Evolutionary conservation across 2,888 invertebrate genomes (phyloP).

Genomic region (Rhorus exstirpatorius): DNA sequence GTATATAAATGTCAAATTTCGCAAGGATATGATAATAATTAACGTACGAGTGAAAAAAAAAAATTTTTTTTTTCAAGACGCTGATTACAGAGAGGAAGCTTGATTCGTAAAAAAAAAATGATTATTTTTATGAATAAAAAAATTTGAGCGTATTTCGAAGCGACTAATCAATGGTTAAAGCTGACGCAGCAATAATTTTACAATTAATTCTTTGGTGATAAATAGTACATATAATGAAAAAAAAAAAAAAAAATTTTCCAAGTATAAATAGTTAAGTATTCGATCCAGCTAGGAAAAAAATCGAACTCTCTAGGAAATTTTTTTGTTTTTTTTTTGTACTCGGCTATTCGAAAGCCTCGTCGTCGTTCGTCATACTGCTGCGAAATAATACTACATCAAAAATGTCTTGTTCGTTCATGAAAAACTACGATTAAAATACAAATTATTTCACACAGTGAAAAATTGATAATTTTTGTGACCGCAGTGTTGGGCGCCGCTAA

Average conservation of each 20-base stretch:
- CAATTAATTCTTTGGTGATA: slow-evolving; percentile 12
- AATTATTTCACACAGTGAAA: not conserved
- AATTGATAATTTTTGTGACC: no score
- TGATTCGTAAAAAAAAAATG: slow-evolving; percentile 20
- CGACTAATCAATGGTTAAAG: slow-evolving; percentile 23
- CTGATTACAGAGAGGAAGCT: slow-evolving; percentile 55
- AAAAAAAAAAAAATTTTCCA: not conserved
- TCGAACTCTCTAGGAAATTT: no score
- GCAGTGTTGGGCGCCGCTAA: no score
- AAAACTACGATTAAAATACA: not conserved
- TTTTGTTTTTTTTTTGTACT: slow-evolving; percentile 39
- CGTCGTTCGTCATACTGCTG: slow-evolving; percentile 36
- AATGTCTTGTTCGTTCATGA: not conserved
- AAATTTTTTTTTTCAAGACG: slow-evolving; percentile 41
- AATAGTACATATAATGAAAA: not conserved
- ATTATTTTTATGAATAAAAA: slow-evolving; percentile 4
- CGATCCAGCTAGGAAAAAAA: slow-evolving; percentile 20
- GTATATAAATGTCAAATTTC: slow-evolving; percentile 49
- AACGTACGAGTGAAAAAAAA: slow-evolving; percentile 25
- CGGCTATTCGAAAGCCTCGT: slow-evolving; percentile 22
- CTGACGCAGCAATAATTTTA: slow-evolving; percentile 13
- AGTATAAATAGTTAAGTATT: not conserved
- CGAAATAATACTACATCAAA: slow-evolving; percentile 1
- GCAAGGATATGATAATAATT: slow-evolving; percentile 50
- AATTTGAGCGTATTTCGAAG: slow-evolving; percentile 32